These are phyloP conservation scores for Ormyrus nitidulus DNA, from an alignment of 2,888 invertebrate genomes.

Conservation along the genomic window DNA sequence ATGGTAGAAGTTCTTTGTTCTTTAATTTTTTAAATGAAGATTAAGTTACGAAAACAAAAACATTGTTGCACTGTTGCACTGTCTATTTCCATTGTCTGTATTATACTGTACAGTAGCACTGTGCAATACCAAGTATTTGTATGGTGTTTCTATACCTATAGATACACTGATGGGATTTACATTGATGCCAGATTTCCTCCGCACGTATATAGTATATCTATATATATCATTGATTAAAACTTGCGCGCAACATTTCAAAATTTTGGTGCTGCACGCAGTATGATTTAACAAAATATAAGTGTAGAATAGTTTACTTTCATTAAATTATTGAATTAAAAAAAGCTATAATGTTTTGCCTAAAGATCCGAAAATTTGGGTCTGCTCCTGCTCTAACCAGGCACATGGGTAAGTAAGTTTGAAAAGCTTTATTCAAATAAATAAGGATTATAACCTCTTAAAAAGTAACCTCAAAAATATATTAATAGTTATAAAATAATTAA, in stretches of 20 bases:
- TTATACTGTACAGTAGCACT: no score
- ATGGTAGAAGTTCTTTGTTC: not conserved
- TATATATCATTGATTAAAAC: not conserved
- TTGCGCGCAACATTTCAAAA: conserved; percentile 9
- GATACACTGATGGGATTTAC: no score
- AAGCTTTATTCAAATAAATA: not conserved
- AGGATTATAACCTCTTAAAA: conserved; percentile 10
- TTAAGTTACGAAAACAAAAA: conserved; percentile 24
- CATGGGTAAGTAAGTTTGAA: conserved; percentile 62
- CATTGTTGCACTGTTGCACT: conserved; percentile 4
- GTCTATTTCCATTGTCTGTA: not conserved
- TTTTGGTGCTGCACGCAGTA: not conserved
- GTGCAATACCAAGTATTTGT: no score
- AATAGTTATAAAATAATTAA: conserved; percentile 9
- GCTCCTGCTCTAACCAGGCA: conserved; percentile 57
- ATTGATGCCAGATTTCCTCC: no score
- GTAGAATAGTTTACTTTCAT: not conserved
- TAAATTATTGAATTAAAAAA: conserved; percentile 1
- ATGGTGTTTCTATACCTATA: no score
- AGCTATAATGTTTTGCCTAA: conserved; percentile 56
- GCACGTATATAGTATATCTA: no score
- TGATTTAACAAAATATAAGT: not conserved
- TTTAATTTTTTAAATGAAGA: conserved; percentile 9
- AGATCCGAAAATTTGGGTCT: conserved; percentile 54
- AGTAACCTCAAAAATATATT: conserved; percentile 18